Evolutionary conservation across 2,113 vertebrate species (phyloP), one percentile per base, ranked within the genome.

Genomic region (Anarrhichthys ocellatus): DNA sequence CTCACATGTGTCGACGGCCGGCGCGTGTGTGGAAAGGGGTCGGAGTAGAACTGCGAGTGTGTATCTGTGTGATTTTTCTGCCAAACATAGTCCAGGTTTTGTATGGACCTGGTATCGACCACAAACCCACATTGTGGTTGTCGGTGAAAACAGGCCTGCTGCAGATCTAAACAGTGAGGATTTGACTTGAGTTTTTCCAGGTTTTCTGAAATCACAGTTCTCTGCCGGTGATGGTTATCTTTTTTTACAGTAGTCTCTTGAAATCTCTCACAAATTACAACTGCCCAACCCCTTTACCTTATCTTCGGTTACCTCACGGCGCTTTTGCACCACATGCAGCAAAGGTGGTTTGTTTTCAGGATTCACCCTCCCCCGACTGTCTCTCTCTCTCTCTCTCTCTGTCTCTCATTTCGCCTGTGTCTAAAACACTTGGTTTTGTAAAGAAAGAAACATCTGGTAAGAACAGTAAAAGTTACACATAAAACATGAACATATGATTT

Each of bases 91-190:
- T 89, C 69, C 70, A 76, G 75, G 73, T 80, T 82, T 87, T 13
- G 44, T 74, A 56, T 83, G 64, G 81, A 81, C 84, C 83, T 18
- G 42, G 58, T 63, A 66, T 38, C 3, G 18, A 90, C 89, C 90
- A 14, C 88, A 87, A 82, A 80, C 46, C 67, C 80, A 65, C 78
- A 79, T 38, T 80, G 86, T 74, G 80, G 87, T 88, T 61, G 83
- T 88, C 79, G 81, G 50, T 79, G 67, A 88, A 88, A 88, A 86
- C 64, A 77, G 5, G 73, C 85, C 82, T 75, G 88, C 66, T 68
- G 87, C 61, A n/a, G 72, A 71, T 85, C 79, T 46, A 80, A 88
- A 87, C 82, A 84, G 2, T 64, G 72, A 77, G 3, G 42, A 56
- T 76, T 74, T 62, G n/a, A 62, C 56, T 52, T n/a, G 66, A 85